These are phyloP conservation scores for Spodoptera exigua DNA, from an alignment of 2,888 invertebrate species.

Conservation along the genomic window DNA sequence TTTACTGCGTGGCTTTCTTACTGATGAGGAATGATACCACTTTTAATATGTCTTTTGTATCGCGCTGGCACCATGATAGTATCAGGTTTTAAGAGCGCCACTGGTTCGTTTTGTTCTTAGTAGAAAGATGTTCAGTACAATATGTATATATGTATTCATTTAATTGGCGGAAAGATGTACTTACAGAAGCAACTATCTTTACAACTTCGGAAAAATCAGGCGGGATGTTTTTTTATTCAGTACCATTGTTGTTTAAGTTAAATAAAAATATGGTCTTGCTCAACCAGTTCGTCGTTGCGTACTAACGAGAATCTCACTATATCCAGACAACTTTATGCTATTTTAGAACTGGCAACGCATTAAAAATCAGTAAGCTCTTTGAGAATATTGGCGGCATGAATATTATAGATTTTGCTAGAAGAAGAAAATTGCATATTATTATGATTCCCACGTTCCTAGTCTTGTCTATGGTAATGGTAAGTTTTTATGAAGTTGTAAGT, in stretches of 20 bases:
- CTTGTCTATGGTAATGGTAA: slow-evolving; percentile 25
- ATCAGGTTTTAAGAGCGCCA: no score
- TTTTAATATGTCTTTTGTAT: no score
- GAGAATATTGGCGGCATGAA: slow-evolving; percentile 22
- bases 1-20: slow-evolving; percentile 24
- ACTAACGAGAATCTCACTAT: slow-evolving; percentile 18
- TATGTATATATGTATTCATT: no score
- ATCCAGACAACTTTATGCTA: slow-evolving; percentile 4
- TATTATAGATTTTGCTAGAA: slow-evolving; percentile 39
- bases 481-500: slow-evolving; percentile 39
- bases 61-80: no score
- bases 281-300: slow-evolving; percentile 24
- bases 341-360: slow-evolving; percentile 28
- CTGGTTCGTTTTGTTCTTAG: no score
- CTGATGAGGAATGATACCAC: slow-evolving; percentile 28
- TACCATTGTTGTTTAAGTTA: slow-evolving; percentile 14
- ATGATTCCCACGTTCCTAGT: slow-evolving; percentile 56
- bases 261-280: slow-evolving; percentile 18
- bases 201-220: no score
- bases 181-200: no score
- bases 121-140: no score
- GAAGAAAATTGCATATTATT: slow-evolving; percentile 56
- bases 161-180: no score
- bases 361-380: slow-evolving; percentile 43
- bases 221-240: slow-evolving; percentile 1